Base-by-base conservation (phyloP, 1,140 invertebrate genomes). In the Drosophila insularis region DNA sequence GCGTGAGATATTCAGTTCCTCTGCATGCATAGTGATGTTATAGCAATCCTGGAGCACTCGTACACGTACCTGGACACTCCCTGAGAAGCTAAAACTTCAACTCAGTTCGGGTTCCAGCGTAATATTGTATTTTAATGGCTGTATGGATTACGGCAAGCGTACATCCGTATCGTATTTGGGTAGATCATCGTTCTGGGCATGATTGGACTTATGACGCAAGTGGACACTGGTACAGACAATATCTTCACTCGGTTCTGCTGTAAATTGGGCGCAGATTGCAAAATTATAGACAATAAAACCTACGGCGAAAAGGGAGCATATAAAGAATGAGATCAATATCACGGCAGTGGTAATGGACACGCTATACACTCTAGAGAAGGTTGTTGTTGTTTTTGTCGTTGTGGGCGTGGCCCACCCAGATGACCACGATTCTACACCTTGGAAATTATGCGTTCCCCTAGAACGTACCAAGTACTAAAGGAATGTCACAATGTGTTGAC, bases 61-160 rank as follows among this genome's bases (percentile, higher is more conserved):
- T 10, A 98, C 90, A 2, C 94, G 74, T 71, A 97, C 95, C 73
- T 93, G 93, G 0, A 96, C 94, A 92, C 95, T 94, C 40, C 96
- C 96, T 31, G 94, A 89, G 78, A 97, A 96, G 4, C 95, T 96
- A 74, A 97, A 97, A 85, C 97, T 97, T 1, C 94, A 93, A 79
- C 94, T 94, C 43, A 97, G 94, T 72, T 95, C 95, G 0, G 96
- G 96, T 27, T 95, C 94, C 37, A 97, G 82, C 72, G 94, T 93
- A 1, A 97, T 87, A 60, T 95, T 93, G 79, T 97, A 97, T 3
- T 93, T 94, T 19, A 95, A 90, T 0, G 96, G 96, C 14, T 93
- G 89, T 0, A 97, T 92, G 43, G 94, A 93, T 43, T 86, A 93
- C 0, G 96, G 95, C 65, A 97, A 91, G 74, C 96, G 93, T 4